phyloP scores from a whole-genome alignment of 2,888 invertebrate species.

The Drosophila seclusa region DNA sequence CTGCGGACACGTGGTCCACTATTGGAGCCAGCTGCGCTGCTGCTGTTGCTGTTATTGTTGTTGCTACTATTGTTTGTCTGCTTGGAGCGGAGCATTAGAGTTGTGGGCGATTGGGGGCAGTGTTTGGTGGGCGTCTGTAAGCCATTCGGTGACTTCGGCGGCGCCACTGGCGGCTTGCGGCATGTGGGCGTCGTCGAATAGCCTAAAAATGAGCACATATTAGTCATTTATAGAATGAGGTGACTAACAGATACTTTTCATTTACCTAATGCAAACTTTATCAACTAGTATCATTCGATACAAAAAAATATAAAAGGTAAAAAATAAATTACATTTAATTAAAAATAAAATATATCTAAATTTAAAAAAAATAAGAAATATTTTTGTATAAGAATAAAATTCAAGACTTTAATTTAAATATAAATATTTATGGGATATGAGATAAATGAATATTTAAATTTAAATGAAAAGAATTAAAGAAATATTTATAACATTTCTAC shows the following conservation, averaged over 20 bases:
- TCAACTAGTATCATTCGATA: too few species aligned
- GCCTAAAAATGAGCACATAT: conserved; percentile 27
- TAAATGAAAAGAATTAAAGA: rapidly evolving
- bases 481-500: not conserved
- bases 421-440: rapidly evolving
- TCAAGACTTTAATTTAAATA: too few species aligned
- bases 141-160: conserved; percentile 81
- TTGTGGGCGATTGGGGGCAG: conserved; percentile 56
- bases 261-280: too few species aligned
- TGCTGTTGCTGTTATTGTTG: conserved; percentile 1
- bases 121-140: conserved; percentile 68
- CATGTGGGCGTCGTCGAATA: conserved; percentile 46
- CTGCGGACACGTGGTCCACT: conserved; percentile 90
- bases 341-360: not conserved
- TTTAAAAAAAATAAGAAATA: not conserved
- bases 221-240: not conserved
- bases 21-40: not conserved
- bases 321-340: not conserved
- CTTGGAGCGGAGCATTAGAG: conserved; percentile 48
- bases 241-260: not conserved
- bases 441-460: not conserved
- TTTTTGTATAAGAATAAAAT: not conserved
- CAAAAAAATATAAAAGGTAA: not conserved
- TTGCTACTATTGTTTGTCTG: conserved; percentile 1
- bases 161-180: conserved; percentile 79